Evolutionary conservation across 2,888 invertebrate genomes (phyloP), one percentile per base, ranked within the genome.

Genomic region (Ophraella communa): DNA sequence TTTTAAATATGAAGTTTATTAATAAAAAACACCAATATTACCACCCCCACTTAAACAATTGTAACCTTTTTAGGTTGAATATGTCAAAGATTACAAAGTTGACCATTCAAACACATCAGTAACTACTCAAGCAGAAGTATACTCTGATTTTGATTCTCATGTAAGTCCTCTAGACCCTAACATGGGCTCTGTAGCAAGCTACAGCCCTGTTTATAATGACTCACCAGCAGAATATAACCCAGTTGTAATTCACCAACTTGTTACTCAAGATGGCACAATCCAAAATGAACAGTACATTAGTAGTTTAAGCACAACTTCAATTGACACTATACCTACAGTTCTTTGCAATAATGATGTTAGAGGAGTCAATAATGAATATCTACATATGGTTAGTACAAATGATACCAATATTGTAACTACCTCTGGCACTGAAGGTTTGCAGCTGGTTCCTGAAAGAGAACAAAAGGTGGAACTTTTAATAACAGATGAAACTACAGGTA

Each of bases 121-220:
- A 52, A 65, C 51, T 5, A 52, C 64, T 45, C 69, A 68, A 56
- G 65, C 66, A 45, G 75, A 75, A 57, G 64, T 67, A 39, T 73
- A 63, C 27, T 44, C 71, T 21, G 74, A 81, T 68, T 80, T 80
- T 67, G 77, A 79, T 17, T 77, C 78, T 49, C 80, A 81, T 69
- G 81, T 82, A 5, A 81, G 80, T 62, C 79, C 81, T 20, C 71
- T 82, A 59, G 82, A 83, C 72, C 82, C 82, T 3, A 87, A 86
- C 74, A 84, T 87, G 82, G 85, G 86, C 77, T 86, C 86, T 30
- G 84, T 84, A 18, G 86, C 85, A 44, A 84, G 87, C 76, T 89
- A 89, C 74, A 89, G 89, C 68, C 87, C 87, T 71, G 85, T 87
- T 59, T 83, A 85, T 61, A 76, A 71, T 44, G 72, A 73, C 20